Percentiles rank a stretch among this genome's conserved stretches.
phyloP scores from a whole-genome alignment of 2,797 vertebrate species.

The Fratercula arctica region DNA sequence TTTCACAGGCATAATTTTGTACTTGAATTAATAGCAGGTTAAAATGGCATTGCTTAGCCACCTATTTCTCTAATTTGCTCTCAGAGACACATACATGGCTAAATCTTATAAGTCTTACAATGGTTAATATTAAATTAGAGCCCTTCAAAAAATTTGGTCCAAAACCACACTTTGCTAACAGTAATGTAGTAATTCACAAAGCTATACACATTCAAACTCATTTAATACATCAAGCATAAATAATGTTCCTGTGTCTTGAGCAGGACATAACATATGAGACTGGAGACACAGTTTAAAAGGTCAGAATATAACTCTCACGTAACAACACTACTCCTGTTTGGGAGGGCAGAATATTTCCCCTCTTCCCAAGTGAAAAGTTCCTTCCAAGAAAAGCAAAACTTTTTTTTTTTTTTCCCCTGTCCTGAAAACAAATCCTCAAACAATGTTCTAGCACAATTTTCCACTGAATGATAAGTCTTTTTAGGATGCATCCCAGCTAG shows the following conservation, averaged over 20 bases:
- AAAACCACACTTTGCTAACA: not conserved
- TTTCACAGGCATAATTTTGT: not conserved
- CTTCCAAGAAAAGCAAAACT: not conserved
- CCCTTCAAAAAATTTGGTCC: not conserved
- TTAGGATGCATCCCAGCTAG: not conserved
- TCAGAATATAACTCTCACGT: not conserved
- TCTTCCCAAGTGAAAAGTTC: not conserved
- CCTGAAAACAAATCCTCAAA: not conserved
- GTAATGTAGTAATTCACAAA: not conserved
- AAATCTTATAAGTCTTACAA: not conserved
- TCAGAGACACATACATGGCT: not conserved
- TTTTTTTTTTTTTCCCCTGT: not conserved
- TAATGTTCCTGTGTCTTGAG: not conserved
- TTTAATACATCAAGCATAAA: not conserved
- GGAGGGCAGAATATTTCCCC: not conserved
- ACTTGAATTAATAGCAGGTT: not conserved
- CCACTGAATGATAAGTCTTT: not conserved
- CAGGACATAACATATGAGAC: not conserved
- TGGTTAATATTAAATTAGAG: not conserved
- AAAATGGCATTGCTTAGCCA: not conserved
- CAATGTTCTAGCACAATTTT: not conserved
- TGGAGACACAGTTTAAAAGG: not conserved
- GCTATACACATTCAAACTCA: not conserved
- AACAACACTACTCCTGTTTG: not conserved
- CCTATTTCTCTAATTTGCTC: not conserved